Base-by-base conservation (phyloP, 2,888 invertebrate genomes). In the Apotomis capreana region DNA sequence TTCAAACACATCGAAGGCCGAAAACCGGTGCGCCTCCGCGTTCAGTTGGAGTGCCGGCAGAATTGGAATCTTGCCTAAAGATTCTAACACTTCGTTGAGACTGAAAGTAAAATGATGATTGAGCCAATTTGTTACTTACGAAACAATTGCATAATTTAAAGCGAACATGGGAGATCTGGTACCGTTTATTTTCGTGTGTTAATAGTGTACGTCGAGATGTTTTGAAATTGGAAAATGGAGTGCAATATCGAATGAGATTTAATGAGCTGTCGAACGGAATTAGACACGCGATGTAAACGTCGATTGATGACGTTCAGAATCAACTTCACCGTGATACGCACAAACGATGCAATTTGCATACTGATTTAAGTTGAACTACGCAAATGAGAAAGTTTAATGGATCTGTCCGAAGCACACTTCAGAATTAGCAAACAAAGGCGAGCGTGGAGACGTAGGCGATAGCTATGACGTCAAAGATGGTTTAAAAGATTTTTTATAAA, bases 61-160 rank as follows among this genome's bases (percentile, higher is more conserved):
- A 75, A 98, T 95, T 13, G 98, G 98, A 78, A 98, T 98, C 87
- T 96, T 96, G 69, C 96, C 94, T 74, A 98, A 91, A 75, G 96
- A 95, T 76, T 95, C 94, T 79, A 98, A 91, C 81, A 97, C 97
- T 73, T 95, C 94, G 75, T 95, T 94, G 83, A 98, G 97, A 79
- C 96, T 96, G 84, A 82, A 94, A 86, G 73, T 75, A 74, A 78
- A 44, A 69, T 49, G 67, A 60, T 71, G 63, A 63, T 59, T 72
- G 72, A 72, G 72, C 72, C 72, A 72, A 68, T 68, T 72, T 72
- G 63, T 52, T 40, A 52, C 68, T 68, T 58, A 68, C 68, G 63
- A 59, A 62, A 72, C 72, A 72, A 59, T 72, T 68, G 67, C 71
- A 71, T 71, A 63, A 72, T 68, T 68, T 68, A 8, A 55, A 36